A percentile compares a stretch with the other conserved stretches of the same genome.
phyloP scores from a whole-genome alignment of 2,797 vertebrate genomes.

The Huso huso region DNA sequence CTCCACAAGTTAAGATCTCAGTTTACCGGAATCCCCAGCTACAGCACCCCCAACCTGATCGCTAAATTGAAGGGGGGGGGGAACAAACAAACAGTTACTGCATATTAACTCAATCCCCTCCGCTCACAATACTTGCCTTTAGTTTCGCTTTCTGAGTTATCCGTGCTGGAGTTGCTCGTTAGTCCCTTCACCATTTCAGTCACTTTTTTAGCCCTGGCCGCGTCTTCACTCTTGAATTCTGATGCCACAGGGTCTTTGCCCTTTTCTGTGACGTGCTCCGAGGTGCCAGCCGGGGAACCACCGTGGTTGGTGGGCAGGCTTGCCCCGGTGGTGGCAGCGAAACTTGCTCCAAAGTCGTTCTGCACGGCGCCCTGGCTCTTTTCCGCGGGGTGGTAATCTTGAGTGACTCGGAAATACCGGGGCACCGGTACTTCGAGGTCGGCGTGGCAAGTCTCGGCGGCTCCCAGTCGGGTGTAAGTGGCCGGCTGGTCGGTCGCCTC shows the following conservation, averaged over 20 bases:
- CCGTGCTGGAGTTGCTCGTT: conserved; percentile 56
- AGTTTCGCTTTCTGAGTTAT: conserved; percentile 80
- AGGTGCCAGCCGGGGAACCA: too few species aligned
- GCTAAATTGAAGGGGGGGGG: too few species aligned
- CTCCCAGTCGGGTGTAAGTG: conserved; percentile 76
- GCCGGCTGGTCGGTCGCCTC: conserved; percentile 59
- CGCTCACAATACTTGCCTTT: conserved; percentile 56
- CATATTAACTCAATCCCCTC: too few species aligned
- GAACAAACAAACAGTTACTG: too few species aligned
- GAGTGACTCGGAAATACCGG: conserved; percentile 70
- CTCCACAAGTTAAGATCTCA: too few species aligned
- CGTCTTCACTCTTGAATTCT: conserved; percentile 56
- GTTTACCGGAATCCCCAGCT: too few species aligned
- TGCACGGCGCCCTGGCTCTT: conserved; percentile 56
- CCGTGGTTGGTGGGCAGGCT: conserved; percentile 24
- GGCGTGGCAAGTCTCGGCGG: conserved; percentile 65
- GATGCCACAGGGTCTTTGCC: conserved; percentile 55
- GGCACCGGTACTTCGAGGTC: conserved; percentile 71
- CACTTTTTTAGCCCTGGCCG: conserved; percentile 48
- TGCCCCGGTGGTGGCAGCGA: conserved; percentile 63
- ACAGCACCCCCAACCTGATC: too few species aligned
- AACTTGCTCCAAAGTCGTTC: conserved; percentile 65
- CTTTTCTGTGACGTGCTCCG: conserved; percentile 53
- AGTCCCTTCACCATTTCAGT: conserved; percentile 43
- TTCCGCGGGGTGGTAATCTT: conserved; percentile 62